A percentile compares a stretch with the other conserved stretches of the same genome.
Evolutionary conservation across 2,113 vertebrate species (phyloP).

Genomic region (Tylochromis polylepis): DNA sequence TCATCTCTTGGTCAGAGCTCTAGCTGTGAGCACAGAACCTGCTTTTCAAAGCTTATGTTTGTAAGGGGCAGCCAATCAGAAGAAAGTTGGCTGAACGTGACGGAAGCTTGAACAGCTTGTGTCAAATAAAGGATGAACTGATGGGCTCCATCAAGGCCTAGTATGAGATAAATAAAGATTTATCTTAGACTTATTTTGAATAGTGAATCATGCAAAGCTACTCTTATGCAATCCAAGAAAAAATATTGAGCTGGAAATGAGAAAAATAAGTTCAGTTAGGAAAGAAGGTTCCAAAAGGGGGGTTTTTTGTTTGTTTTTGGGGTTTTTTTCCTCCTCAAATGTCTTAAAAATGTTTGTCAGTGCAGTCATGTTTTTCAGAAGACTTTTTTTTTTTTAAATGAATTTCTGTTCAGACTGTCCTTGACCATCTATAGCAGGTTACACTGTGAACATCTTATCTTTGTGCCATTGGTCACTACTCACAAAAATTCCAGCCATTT

Average conservation of each 20-base stretch:
- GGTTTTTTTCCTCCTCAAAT: too few relatives aligned
- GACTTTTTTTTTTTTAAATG: background rate
- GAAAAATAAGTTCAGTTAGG: too few relatives aligned
- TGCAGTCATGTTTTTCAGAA: background rate
- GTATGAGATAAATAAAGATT: background rate
- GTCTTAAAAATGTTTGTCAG: background rate
- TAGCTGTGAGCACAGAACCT: background rate
- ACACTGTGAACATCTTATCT: background rate
- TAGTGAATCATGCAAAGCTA: background rate
- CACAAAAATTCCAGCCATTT: background rate
- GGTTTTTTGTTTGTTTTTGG: too few relatives aligned
- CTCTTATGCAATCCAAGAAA: background rate
- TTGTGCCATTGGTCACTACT: background rate
- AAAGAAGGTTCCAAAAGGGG: too few relatives aligned
- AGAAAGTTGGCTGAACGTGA: background rate
- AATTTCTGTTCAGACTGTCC: background rate
- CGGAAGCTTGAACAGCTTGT: background rate
- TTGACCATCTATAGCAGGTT: background rate
- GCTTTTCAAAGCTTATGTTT: background rate
- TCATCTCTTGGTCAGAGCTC: background rate
- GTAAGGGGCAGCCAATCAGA: background rate
- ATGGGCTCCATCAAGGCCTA: background rate
- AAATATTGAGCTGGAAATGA: background rate
- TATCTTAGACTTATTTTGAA: background rate
- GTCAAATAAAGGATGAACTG: background rate